A percentile compares a stretch with the other conserved stretches of the same genome.
Evolutionary conservation across 2,797 vertebrate genomes (phyloP).

Genomic region (Ciconia nigra): DNA sequence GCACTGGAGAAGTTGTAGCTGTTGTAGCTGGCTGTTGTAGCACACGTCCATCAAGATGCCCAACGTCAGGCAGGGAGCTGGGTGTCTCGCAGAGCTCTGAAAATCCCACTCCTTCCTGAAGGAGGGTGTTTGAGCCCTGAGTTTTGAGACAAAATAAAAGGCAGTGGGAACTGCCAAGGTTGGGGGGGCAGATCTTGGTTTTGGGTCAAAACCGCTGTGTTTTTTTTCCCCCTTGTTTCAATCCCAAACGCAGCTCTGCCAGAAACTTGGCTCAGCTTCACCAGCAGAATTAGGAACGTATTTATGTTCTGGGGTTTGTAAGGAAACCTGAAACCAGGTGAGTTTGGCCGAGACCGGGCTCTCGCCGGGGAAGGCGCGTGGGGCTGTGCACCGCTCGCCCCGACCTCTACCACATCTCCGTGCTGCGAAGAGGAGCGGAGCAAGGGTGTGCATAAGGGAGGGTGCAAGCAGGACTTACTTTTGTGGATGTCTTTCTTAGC

Average conservation of each 20-base stretch:
- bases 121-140: background rate
- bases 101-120: background rate
- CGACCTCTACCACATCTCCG: fast-evolving
- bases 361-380: fast-evolving
- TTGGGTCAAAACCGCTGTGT: background rate
- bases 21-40: background rate
- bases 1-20: background rate
- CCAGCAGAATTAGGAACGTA: background rate
- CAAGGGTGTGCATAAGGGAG: background rate
- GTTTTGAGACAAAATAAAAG: background rate
- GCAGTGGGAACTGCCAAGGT: background rate
- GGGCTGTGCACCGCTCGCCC: background rate
- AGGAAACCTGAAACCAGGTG: slow-evolving; percentile 18
- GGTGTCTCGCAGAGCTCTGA: background rate
- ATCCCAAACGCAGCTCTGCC: background rate
- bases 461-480: background rate
- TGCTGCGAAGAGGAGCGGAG: background rate
- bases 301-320: background rate
- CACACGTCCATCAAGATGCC: fast-evolving
- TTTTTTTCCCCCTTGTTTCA: background rate
- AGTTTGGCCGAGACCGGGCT: background rate
- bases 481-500: background rate
- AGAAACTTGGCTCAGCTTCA: background rate
- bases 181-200: background rate
- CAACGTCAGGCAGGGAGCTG: background rate